A percentile compares a stretch with the other conserved stretches of the same genome.
Evolutionary conservation across 2,888 invertebrate genomes (phyloP).

Genomic region (Hirtodrosophila histrioides): DNA sequence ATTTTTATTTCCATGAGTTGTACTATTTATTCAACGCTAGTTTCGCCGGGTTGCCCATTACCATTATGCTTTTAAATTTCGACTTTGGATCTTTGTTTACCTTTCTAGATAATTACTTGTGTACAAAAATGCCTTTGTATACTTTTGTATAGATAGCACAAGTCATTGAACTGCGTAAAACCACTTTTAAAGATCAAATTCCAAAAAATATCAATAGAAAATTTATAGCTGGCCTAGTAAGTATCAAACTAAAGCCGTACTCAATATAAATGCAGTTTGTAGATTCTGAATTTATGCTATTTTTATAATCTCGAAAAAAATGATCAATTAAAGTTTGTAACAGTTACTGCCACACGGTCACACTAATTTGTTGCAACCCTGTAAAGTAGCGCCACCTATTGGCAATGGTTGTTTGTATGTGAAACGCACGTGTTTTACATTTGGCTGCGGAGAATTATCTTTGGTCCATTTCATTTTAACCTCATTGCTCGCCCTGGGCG

Average conservation of each 20-base stretch:
- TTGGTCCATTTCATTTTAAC: constrained; percentile 48
- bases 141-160: constrained; percentile 10
- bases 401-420: constrained; percentile 7
- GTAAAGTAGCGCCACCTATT: constrained; percentile 42
- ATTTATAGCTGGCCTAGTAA: too few relatives aligned
- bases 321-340: constrained; percentile 2
- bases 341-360: constrained; percentile 31
- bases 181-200: neutral
- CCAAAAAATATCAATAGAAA: too few relatives aligned
- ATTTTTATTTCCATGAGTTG: too few relatives aligned
- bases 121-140: too few relatives aligned
- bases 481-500: constrained; percentile 39
- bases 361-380: constrained; percentile 41
- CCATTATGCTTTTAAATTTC: neutral
- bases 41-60: too few relatives aligned
- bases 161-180: constrained; percentile 31
- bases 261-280: too few relatives aligned
- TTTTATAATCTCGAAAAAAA: neutral
- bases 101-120: constrained; percentile 17
- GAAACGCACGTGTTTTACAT: constrained; percentile 39
- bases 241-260: too few relatives aligned
- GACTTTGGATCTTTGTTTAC: constrained; percentile 34
- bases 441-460: constrained; percentile 1
- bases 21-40: too few relatives aligned
- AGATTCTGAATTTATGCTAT: too few relatives aligned